A percentile compares a stretch with the other conserved stretches of the same genome.
Conservation (phyloP, 2,113 vertebrate species). For the Centropus bengalensis region DNA sequence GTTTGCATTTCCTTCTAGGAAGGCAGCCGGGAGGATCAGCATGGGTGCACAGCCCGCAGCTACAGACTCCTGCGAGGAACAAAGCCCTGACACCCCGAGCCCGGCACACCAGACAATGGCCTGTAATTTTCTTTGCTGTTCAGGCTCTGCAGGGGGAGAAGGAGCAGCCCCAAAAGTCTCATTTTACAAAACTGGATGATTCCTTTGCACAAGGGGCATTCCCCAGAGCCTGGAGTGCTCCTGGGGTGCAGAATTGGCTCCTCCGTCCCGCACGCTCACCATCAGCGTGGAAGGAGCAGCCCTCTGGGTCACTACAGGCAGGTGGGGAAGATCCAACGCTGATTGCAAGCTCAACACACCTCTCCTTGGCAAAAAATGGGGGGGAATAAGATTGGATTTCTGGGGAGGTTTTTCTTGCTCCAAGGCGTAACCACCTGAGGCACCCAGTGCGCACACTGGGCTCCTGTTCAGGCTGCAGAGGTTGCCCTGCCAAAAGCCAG, state of each 20-base stretch:
- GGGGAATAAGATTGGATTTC: not conserved
- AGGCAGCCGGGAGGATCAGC: constrained; percentile 27
- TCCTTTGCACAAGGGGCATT: not conserved
- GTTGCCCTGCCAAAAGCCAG: not conserved
- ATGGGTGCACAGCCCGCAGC: not conserved
- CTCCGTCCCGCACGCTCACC: not conserved
- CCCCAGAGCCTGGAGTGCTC: not conserved
- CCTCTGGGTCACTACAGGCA: not conserved
- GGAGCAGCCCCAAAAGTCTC: not conserved
- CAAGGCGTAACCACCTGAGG: not conserved
- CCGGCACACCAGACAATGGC: rapidly evolving
- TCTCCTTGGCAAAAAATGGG: not conserved
- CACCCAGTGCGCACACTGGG: not conserved
- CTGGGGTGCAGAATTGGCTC: not conserved
- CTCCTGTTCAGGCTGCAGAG: not conserved
- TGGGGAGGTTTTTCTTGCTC: not conserved
- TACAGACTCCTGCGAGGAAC: constrained; percentile 33
- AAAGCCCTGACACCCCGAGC: not conserved
- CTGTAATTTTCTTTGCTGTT: not conserved
- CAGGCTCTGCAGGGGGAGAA: not conserved
- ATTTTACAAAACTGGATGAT: not conserved
- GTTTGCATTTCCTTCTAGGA: constrained; percentile 63
- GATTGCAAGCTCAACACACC: not conserved
- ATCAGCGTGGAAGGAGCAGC: not conserved
- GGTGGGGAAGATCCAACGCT: not conserved